Evolutionary conservation across 2,888 invertebrate species (phyloP), one percentile per base, ranked within the genome.

Genomic region (Nineta flava): DNA sequence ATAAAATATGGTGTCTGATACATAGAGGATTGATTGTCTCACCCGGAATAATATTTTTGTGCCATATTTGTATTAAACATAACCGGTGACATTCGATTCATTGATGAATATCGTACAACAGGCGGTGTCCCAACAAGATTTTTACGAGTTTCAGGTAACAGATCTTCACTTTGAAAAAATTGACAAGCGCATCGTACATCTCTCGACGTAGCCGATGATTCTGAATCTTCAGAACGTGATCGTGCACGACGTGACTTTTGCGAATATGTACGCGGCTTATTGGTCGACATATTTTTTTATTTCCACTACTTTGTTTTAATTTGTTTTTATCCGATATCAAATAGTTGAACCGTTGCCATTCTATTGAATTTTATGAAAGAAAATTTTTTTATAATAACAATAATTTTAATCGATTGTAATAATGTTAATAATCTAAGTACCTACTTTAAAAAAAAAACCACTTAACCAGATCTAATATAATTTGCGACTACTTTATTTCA

Each of bases 141-240:
- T 50, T 76, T 71, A 62, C 83, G 75, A 15, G 15, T 17, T 65
- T 85, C 86, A 53, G 87, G 87, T 59, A 87, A 70, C 58, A 87
- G 67, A 53, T 83, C 82, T 66, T 87, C 83, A 65, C 82, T 79
- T 71, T 85, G 81, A 68, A 79, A 88, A 69, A 80, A 88, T 70
- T 88, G 87, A 70, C 88, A 87, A 57, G 75, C 87, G 68, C 88
- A 87, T 58, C 88, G 80, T 53, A 88, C 87, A 65, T 87, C 87
- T 61, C 84, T 74, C 52, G 86, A 78, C 58, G 74, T 77, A 57
- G 81, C 72, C 54, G 73, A 71, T 50, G 71, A 76, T 59, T 81
- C 76, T 55, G 81, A 79, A 63, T 82, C 79, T 62, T 81, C 78
- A 63, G 77, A 78, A 60, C 83, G 75, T 53, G 84, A 82, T 50